phyloP scores from a whole-genome alignment of 1,140 invertebrate species.

The Euglossa dilemma region DNA sequence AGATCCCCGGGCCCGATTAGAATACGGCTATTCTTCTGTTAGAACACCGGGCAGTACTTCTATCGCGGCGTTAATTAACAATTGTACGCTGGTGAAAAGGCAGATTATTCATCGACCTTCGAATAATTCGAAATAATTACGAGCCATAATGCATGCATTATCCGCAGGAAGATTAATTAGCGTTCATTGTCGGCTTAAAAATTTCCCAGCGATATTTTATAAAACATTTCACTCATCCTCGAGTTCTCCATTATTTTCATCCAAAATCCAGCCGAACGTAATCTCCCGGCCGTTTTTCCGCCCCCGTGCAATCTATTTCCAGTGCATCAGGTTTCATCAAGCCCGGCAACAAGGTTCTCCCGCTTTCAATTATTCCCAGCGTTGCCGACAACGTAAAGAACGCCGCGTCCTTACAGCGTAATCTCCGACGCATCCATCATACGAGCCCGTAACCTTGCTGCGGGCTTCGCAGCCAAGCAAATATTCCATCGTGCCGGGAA shows the following conservation, averaged over 20 bases:
- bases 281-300: neutral
- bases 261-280: neutral
- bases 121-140: too few relatives aligned
- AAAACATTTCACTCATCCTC: neutral
- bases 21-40: too few relatives aligned
- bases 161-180: too few relatives aligned
- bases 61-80: too few relatives aligned
- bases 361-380: slow-evolving; percentile 41
- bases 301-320: neutral
- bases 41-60: too few relatives aligned
- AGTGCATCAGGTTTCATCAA: slow-evolving; percentile 28
- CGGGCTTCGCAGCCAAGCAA: slow-evolving; percentile 14
- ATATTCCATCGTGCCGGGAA: slow-evolving; percentile 16
- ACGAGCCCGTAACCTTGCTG: slow-evolving; percentile 13
- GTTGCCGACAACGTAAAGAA: slow-evolving; percentile 36
- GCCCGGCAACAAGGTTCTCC: slow-evolving; percentile 20
- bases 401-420: slow-evolving; percentile 32
- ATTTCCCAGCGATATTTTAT: neutral
- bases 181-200: neutral
- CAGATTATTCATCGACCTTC: too few relatives aligned
- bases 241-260: neutral
- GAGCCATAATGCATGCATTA: too few relatives aligned
- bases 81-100: too few relatives aligned
- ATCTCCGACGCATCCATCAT: slow-evolving; percentile 48
- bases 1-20: too few relatives aligned